These are phyloP conservation scores for Datnioides undecimradiatus DNA, from an alignment of 2,113 vertebrate genomes.

Conservation along the genomic window DNA sequence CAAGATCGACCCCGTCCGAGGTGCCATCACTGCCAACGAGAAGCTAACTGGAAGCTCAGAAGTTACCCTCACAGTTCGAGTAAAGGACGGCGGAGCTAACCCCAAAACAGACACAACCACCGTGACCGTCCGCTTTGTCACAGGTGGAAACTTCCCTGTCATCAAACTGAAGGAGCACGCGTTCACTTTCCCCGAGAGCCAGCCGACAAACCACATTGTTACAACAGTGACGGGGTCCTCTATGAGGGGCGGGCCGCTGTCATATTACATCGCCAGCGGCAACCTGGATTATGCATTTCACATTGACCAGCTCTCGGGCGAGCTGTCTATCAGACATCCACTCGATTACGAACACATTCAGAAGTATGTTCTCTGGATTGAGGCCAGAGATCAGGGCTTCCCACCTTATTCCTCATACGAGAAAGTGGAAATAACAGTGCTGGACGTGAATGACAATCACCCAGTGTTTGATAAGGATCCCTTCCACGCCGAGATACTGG, in stretches of 20 bases:
- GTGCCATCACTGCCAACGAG: constrained; percentile 91
- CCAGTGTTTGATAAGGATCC: constrained; percentile 91
- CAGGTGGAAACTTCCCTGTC: constrained; percentile 90
- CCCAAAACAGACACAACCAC: constrained; percentile 94
- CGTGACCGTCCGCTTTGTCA: constrained; percentile 93
- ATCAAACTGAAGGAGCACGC: constrained; percentile 87
- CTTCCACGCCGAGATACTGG: constrained; percentile 89
- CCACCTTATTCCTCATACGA: constrained; percentile 97
- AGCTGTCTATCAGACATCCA: constrained; percentile 87
- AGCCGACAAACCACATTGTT: constrained; percentile 88
- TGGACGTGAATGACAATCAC: constrained; percentile 95
- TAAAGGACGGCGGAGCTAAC: constrained; percentile 88
- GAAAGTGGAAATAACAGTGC: constrained; percentile 89
- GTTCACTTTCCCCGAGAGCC: constrained; percentile 93
- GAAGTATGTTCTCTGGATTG: constrained; percentile 94
- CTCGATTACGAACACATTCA: constrained; percentile 94
- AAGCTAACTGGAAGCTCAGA: constrained; percentile 87
- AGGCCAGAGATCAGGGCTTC: constrained; percentile 94
- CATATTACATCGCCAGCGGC: constrained; percentile 95
- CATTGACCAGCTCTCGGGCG: constrained; percentile 93
- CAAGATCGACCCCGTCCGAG: constrained; percentile 91
- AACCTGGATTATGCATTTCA: constrained; percentile 93
- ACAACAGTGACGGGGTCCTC: constrained; percentile 90
- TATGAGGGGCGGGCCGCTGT: constrained; percentile 89
- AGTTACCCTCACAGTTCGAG: constrained; percentile 93